phyloP scores from a whole-genome alignment of 1,140 invertebrate genomes.

The Neodiprion pinetum region DNA sequence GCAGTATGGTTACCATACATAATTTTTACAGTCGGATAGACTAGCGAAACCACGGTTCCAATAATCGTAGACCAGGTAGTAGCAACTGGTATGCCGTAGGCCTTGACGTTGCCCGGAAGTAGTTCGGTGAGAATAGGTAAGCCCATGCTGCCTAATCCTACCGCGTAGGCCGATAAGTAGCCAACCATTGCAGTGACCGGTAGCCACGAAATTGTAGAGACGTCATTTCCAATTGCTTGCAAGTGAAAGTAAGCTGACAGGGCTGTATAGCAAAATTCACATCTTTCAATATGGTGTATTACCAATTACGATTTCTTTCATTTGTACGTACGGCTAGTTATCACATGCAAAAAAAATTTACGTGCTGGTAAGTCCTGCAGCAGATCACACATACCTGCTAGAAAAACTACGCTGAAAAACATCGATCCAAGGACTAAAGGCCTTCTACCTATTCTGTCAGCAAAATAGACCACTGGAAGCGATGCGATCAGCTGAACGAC shows the following conservation, averaged over 20 bases:
- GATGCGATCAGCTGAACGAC: constrained; percentile 69
- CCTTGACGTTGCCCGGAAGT: constrained; percentile 73
- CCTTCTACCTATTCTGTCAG: constrained; percentile 73
- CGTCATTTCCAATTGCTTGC: not conserved
- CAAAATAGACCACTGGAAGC: constrained; percentile 65
- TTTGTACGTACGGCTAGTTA: too few relatives aligned
- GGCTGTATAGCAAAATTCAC: too few relatives aligned
- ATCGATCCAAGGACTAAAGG: constrained; percentile 69
- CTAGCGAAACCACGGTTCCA: constrained; percentile 74
- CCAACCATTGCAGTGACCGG: constrained; percentile 63
- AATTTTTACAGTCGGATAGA: constrained; percentile 68
- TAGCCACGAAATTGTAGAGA: not conserved
- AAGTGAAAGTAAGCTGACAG: not conserved
- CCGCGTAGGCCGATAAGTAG: constrained; percentile 71
- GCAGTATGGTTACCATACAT: constrained; percentile 68
- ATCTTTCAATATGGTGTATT: too few relatives aligned
- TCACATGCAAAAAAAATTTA: too few relatives aligned
- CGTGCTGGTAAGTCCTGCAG: too few relatives aligned
- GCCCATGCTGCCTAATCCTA: constrained; percentile 74
- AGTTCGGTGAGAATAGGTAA: constrained; percentile 76
- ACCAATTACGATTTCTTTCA: too few relatives aligned
- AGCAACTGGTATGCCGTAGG: constrained; percentile 70
- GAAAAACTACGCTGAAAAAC: constrained; percentile 59
- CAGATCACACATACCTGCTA: not conserved
- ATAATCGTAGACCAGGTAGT: constrained; percentile 71